phyloP scores from a whole-genome alignment of 1,140 invertebrate species.

The Oryctes rhinoceros region DNA sequence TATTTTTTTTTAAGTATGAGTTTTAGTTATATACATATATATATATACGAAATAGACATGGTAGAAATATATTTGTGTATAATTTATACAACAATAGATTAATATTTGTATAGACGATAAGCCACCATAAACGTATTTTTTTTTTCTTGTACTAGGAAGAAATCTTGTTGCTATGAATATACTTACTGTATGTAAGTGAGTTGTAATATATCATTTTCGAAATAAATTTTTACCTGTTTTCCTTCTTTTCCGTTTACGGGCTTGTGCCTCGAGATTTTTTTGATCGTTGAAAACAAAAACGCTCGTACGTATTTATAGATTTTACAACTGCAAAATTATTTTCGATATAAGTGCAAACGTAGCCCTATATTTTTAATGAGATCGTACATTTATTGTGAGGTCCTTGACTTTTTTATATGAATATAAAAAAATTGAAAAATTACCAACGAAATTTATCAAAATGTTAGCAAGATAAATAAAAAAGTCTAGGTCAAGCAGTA shows the following conservation, averaged over 20 bases:
- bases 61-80: constrained; percentile 22
- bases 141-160: constrained; percentile 9
- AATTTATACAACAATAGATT: constrained; percentile 16
- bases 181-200: constrained; percentile 32
- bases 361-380: too few relatives aligned
- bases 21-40: constrained; percentile 18
- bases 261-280: neutral
- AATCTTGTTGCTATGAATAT: constrained; percentile 29
- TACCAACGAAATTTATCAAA: too few relatives aligned
- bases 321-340: too few relatives aligned
- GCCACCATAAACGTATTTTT: constrained; percentile 6
- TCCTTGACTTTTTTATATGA: too few relatives aligned
- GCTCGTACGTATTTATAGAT: too few relatives aligned
- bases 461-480: too few relatives aligned
- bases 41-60: constrained; percentile 5
- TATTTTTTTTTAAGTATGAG: constrained; percentile 17
- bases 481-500: too few relatives aligned
- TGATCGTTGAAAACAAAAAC: too few relatives aligned
- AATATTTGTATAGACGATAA: constrained; percentile 17
- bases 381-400: too few relatives aligned
- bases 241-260: neutral
- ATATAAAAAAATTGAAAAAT: too few relatives aligned
- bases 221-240: constrained; percentile 36
- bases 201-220: constrained; percentile 32
- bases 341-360: too few relatives aligned